Evolutionary conservation across 1,140 invertebrate species (phyloP).

Genomic region (Procambarus virginalis): DNA sequence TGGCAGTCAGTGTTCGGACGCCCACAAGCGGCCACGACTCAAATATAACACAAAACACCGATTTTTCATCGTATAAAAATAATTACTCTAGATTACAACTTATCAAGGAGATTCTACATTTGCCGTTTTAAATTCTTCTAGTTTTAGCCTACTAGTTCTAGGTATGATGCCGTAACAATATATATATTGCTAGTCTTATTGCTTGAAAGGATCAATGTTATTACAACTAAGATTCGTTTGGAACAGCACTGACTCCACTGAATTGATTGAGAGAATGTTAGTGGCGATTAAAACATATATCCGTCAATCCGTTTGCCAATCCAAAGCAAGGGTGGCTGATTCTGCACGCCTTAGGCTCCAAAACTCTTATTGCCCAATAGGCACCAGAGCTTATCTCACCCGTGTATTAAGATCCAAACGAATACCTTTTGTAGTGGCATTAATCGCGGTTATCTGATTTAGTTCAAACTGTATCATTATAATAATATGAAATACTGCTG

Average conservation of each 20-base stretch:
- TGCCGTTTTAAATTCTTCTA: slow-evolving; percentile 7
- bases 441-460: not conserved
- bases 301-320: not conserved
- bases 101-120: slow-evolving; percentile 29
- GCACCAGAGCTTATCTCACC: not conserved
- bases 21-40: not conserved
- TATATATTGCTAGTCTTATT: slow-evolving; percentile 47
- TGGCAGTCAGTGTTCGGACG: not conserved
- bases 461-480: not conserved
- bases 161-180: slow-evolving; percentile 36
- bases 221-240: slow-evolving; percentile 7
- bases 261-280: not conserved
- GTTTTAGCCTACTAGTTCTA: slow-evolving; percentile 35
- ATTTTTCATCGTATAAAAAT: slow-evolving; percentile 47
- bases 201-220: slow-evolving; percentile 38
- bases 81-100: slow-evolving; percentile 48
- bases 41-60: slow-evolving; percentile 26
- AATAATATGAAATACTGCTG: not conserved
- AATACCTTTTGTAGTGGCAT: not conserved
- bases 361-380: not conserved
- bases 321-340: not conserved
- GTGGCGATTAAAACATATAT: not conserved
- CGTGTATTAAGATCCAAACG: not conserved
- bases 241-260: not conserved
- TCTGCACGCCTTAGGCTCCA: no score